Evolutionary conservation across 2,888 invertebrate genomes (phyloP), one percentile per base, ranked within the genome.

Genomic region (Agonopterix arenella): DNA sequence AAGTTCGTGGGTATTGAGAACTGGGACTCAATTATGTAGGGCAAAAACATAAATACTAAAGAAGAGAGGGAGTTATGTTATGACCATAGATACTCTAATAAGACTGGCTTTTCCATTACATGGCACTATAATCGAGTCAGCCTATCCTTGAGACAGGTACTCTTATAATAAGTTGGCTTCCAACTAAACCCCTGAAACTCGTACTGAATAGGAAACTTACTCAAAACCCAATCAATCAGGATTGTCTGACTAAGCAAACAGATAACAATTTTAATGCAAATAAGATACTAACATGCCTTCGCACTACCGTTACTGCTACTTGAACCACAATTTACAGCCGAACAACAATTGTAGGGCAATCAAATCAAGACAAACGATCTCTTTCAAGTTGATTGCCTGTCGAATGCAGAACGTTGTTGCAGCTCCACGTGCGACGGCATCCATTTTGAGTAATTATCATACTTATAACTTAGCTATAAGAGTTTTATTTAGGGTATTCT

Each of bases 341-440:
- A 45, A 58, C 53, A 64, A 74, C 76, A 75, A 73, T 73, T 55
- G 66, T 57, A 60, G 48, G 51, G 61, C 69, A 76, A 77, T 75
- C 75, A 73, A 76, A 73, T 60, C 66, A 68, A 73, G 68, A 78
- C 74, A 74, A 76, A 74, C 70, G 69, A 71, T 70, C 70, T 64
- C 65, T 63, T 62, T 70, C 66, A 66, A 68, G 68, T 62, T 68
- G 76, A 77, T 78, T 72, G 76, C 62, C 59, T 68, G 73, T 70
- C 70, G 60, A 65, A 64, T 58, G 52, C 61, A 57, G 10, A 40
- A 52, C 46, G 18, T 18, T 28, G 28, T 28, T 28, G 28, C 28
- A 28, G 28, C 7, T 28, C 28, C 28, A 28, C 28, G 28, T 28
- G 46, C 40, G 41, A 28, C 4, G 28, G 28, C 28, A 28, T 1